These are phyloP conservation scores for Jaculus jaculus DNA, from an alignment of 2,113 vertebrate species.

Conservation along the genomic window DNA sequence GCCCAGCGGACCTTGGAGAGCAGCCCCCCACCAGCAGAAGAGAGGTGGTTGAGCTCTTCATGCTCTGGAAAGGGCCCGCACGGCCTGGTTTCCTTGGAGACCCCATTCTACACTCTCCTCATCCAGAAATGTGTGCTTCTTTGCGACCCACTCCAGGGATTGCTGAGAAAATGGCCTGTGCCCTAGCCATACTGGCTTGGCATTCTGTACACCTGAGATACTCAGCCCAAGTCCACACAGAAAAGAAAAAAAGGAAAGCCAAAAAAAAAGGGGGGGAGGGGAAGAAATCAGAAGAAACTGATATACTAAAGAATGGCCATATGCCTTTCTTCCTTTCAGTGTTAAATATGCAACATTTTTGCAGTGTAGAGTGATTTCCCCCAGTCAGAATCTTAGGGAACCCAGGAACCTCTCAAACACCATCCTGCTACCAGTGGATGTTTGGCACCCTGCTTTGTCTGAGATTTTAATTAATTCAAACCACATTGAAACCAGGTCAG, in stretches of 20 bases:
- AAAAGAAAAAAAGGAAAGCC: background rate
- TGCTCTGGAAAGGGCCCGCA: background rate
- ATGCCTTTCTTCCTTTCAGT: background rate
- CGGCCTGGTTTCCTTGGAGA: slow-evolving; percentile 10
- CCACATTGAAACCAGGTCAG: background rate
- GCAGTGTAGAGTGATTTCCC: background rate
- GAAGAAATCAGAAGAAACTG: background rate
- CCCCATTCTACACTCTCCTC: background rate
- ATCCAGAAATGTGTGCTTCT: background rate
- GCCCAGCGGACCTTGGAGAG: slow-evolving; percentile 9
- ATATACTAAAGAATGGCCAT: background rate
- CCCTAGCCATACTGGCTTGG: background rate
- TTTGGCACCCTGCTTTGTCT: slow-evolving; percentile 4
- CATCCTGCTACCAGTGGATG: background rate
- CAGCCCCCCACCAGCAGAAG: background rate
- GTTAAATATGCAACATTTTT: background rate
- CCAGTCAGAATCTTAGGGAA: background rate
- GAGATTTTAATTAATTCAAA: slow-evolving; percentile 28
- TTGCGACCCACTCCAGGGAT: background rate
- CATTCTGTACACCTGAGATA: background rate
- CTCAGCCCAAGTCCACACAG: background rate
- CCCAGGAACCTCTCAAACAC: background rate
- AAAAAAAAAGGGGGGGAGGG: background rate
- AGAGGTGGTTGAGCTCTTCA: background rate
- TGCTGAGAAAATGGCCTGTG: background rate